Base-by-base conservation (phyloP, 2,797 vertebrate species). In the Hemibagrus guttatus region DNA sequence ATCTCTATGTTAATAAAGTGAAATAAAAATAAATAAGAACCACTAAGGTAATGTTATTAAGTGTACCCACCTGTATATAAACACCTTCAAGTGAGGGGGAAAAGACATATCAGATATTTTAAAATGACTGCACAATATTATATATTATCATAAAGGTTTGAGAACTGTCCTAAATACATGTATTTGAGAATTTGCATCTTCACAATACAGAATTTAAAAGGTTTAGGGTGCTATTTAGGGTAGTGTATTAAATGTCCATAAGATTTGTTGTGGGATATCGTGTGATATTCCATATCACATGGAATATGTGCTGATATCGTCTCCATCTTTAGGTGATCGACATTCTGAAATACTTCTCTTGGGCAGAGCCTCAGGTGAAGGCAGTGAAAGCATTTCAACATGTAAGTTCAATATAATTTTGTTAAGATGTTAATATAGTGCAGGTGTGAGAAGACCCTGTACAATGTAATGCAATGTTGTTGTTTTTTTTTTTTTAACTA, bases 301-400 rank as follows among this genome's bases (percentile, higher is more conserved):
- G n/a, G n/a, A 66, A 35, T 16, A 11, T n/a, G 13, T 61, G 52
- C 7, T 64, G 31, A 76, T 46, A 11, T 9, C 11, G 23, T 66
- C 4, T 72, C 17, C 17, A 9, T 78, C 64, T 94, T 85, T 93
- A 99, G 98, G 97, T 99, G 90, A 97, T 97, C 90, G 98, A 99
- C 89, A 96, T 99, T 89, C 92, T 99, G 90, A 98, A 98, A 90
- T 99, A 99, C 88, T 99, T 99, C 92, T 99, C 98, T 59, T 99
- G 98, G 97, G 98, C 98, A 79, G 98, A 99, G 82, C 98, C 97
- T 82, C 98, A 99, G 91, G 95, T 99, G 86, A 99, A 99, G 93
- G 98, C 98, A 64, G 97, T 99, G 89, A 99, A 98, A 94, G 98
- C 98, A 83, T 94, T 99, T 89, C 98, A 99, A 85, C 97, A 99